These are phyloP conservation scores for Marmota monax DNA, from an alignment of 2,113 vertebrate genomes.

Conservation along the genomic window DNA sequence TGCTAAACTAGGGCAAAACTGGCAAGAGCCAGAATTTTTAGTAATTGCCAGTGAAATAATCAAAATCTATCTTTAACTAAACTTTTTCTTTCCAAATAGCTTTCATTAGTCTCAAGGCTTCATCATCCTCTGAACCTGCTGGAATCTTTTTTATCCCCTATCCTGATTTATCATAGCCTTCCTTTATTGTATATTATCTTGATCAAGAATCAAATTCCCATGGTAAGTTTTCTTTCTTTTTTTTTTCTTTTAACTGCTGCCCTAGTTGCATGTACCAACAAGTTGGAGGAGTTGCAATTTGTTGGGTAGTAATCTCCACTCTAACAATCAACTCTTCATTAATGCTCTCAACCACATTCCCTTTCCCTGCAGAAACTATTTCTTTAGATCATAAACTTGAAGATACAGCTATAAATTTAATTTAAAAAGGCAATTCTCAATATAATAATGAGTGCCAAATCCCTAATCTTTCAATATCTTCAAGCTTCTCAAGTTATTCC, in stretches of 20 bases:
- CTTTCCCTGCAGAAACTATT: conserved; percentile 51
- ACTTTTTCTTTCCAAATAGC: background rate
- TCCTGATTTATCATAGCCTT: background rate
- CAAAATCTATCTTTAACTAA: background rate
- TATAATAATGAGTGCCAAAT: background rate
- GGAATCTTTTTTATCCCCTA: background rate
- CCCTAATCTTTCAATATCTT: background rate
- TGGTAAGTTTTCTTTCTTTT: background rate
- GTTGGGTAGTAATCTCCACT: conserved; percentile 36
- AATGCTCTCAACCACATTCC: background rate
- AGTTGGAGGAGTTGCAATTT: background rate
- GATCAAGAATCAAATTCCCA: conserved; percentile 69
- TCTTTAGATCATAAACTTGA: background rate
- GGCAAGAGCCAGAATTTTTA: background rate
- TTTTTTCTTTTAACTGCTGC: conserved; percentile 37
- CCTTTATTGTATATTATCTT: conserved; percentile 57
- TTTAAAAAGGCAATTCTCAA: conserved; percentile 34
- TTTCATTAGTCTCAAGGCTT: conserved; percentile 38
- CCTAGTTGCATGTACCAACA: conserved; percentile 73
- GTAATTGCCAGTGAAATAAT: background rate
- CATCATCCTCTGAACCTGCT: background rate
- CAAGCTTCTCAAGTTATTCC: background rate
- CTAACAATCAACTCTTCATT: conserved; percentile 18
- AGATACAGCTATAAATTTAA: conserved; percentile 5
- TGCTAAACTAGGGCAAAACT: background rate